phyloP scores from a whole-genome alignment of 2,113 vertebrate species.

The Tringa solitaria region DNA sequence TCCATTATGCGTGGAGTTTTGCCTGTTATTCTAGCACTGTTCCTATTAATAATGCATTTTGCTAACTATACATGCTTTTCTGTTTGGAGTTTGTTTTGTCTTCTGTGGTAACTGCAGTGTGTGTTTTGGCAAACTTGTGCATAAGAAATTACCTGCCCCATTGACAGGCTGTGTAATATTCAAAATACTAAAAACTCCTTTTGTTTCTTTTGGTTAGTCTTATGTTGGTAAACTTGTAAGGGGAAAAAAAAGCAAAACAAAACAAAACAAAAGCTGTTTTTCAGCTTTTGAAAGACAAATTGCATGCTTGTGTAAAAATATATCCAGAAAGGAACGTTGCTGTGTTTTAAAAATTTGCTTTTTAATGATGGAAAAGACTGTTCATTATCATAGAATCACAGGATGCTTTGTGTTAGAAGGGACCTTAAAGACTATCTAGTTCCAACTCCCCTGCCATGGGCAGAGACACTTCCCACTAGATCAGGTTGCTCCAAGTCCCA shows the following conservation, averaged over 20 bases:
- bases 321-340: not conserved
- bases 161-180: rapidly evolving
- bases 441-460: not conserved
- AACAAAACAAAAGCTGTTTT: no score
- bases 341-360: not conserved
- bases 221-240: not conserved
- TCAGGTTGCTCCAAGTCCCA: not conserved
- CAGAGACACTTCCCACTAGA: not conserved
- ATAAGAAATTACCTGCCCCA: not conserved
- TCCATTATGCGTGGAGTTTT: not conserved
- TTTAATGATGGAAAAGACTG: not conserved
- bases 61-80: not conserved
- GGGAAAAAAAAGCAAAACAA: no score
- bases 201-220: not conserved
- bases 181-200: not conserved
- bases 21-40: not conserved
- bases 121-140: not conserved
- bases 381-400: not conserved
- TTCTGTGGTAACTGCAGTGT: not conserved
- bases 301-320: not conserved
- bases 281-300: not conserved
- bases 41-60: conserved; percentile 6
- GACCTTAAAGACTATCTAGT: not conserved
- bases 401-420: not conserved
- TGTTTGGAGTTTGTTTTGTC: conserved; percentile 18